These are phyloP conservation scores for Botia kubotai DNA, from an alignment of 2,797 vertebrate species.

Conservation along the genomic window DNA sequence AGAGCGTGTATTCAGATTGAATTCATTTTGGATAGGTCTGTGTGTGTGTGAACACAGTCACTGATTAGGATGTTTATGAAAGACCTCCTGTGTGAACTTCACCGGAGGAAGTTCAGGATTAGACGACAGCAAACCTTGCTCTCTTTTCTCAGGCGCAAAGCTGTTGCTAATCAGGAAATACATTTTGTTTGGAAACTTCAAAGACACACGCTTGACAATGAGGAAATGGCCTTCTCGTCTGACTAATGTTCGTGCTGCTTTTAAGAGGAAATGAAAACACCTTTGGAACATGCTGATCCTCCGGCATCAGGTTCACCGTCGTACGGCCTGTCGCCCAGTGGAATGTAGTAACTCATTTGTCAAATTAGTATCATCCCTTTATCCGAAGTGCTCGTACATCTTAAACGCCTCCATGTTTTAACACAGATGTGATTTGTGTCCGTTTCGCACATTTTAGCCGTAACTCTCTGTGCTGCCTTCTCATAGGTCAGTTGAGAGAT, in stretches of 20 bases:
- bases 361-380: constrained; percentile 15
- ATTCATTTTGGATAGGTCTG: background rate
- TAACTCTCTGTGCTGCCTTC: background rate
- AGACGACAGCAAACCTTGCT: constrained; percentile 5
- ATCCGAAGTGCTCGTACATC: constrained; percentile 1
- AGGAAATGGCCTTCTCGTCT: constrained; percentile 44
- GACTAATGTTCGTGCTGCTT: constrained; percentile 46
- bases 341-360: constrained; percentile 23
- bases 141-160: constrained; percentile 54
- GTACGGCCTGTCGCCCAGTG: constrained; percentile 10
- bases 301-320: constrained; percentile 15
- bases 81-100: constrained; percentile 16
- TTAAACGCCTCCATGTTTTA: background rate
- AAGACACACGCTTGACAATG: constrained; percentile 56
- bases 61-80: constrained; percentile 39
- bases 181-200: constrained; percentile 63
- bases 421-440: constrained; percentile 10
- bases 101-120: constrained; percentile 20
- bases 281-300: constrained; percentile 1
- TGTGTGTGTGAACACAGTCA: constrained; percentile 16
- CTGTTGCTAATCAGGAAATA: constrained; percentile 62
- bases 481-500: too few species aligned
- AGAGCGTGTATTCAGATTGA: background rate
- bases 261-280: constrained; percentile 32
- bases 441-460: background rate